These are phyloP conservation scores for Acrocephalus scirpaceus DNA, from an alignment of 2,797 vertebrate genomes.

Conservation along the genomic window DNA sequence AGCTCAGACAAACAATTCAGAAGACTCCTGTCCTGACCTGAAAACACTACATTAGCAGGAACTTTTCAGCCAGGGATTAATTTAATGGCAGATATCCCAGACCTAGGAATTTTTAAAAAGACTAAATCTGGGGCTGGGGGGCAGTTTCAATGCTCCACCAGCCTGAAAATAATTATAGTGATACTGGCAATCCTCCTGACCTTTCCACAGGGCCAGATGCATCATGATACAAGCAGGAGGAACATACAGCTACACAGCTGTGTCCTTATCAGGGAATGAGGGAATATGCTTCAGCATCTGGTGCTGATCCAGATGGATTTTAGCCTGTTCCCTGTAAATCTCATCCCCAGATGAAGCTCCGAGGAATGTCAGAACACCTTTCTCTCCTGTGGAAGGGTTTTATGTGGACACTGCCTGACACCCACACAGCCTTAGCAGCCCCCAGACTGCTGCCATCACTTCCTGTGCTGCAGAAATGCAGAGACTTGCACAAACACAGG, in stretches of 20 bases:
- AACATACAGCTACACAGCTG: neutral
- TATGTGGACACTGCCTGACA: neutral
- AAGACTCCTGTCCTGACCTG: neutral
- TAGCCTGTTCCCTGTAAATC: neutral
- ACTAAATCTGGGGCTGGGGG: neutral
- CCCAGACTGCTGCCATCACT: neutral
- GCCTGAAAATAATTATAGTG: neutral
- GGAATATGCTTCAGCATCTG: neutral
- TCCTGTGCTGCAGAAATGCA: neutral
- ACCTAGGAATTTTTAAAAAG: neutral
- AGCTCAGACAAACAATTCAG: neutral
- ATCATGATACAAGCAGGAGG: neutral
- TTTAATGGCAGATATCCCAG: neutral
- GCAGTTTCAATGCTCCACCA: neutral
- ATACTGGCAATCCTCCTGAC: neutral
- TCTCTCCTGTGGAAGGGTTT: neutral
- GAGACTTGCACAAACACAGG: neutral
- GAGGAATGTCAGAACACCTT: neutral
- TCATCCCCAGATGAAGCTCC: neutral
- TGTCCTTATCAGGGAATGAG: neutral
- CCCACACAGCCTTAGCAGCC: neutral
- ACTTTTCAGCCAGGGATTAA: neutral
- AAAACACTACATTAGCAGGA: neutral
- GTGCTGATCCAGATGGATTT: neutral
- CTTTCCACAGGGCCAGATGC: neutral